phyloP scores from a whole-genome alignment of 2,888 invertebrate species.

The Eupeodes luniger region DNA sequence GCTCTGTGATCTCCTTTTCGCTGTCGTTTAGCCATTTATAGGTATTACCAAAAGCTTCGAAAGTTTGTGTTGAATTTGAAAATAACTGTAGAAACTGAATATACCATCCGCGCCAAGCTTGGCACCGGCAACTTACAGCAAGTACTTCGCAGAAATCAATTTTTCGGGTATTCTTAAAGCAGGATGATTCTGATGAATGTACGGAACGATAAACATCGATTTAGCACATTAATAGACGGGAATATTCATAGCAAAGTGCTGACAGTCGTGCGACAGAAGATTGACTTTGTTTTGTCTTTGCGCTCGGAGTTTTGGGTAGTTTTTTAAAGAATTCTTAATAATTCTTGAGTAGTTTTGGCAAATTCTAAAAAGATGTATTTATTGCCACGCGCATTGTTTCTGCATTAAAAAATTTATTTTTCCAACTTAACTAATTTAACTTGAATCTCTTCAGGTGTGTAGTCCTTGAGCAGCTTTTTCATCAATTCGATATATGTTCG shows the following conservation, averaged over 20 bases:
- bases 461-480: slow-evolving; percentile 89
- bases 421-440: slow-evolving; percentile 88
- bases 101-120: slow-evolving; percentile 89
- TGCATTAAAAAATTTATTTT: slow-evolving; percentile 87
- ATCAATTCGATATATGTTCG: slow-evolving; percentile 89
- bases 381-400: slow-evolving; percentile 88
- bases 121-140: slow-evolving; percentile 94
- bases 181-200: slow-evolving; percentile 91
- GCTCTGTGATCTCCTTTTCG: slow-evolving; percentile 86
- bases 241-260: slow-evolving; percentile 93
- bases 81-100: slow-evolving; percentile 94
- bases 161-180: slow-evolving; percentile 90
- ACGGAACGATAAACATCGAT: slow-evolving; percentile 91
- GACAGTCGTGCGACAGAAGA: slow-evolving; percentile 85
- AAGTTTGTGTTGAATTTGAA: slow-evolving; percentile 92
- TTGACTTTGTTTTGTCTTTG: slow-evolving; percentile 80
- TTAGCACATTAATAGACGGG: slow-evolving; percentile 95
- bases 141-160: slow-evolving; percentile 91
- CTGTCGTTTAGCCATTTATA: slow-evolving; percentile 90
- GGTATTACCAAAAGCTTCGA: slow-evolving; percentile 91
- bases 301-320: slow-evolving; percentile 81
- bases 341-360: slow-evolving; percentile 81
- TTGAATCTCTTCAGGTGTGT: slow-evolving; percentile 87
- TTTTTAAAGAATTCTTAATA: slow-evolving; percentile 82
- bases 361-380: slow-evolving; percentile 86